Conservation (phyloP, 2,797 vertebrate genomes). For the Arremon brunneinucha region DNA sequence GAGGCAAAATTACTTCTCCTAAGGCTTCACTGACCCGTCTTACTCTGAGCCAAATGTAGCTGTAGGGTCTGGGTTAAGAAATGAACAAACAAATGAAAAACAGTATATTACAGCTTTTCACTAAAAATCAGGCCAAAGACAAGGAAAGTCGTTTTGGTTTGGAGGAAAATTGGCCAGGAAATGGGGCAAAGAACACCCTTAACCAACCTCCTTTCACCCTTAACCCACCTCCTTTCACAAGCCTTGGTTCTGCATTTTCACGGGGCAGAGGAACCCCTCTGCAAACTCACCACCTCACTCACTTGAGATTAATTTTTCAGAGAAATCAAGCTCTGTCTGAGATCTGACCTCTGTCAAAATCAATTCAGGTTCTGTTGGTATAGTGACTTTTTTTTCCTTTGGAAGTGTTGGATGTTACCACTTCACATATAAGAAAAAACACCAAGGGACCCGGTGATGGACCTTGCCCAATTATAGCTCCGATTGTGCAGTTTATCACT, state of each 20-base stretch:
- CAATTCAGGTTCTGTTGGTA: not conserved
- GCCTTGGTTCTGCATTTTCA: rapidly evolving
- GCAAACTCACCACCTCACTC: not conserved
- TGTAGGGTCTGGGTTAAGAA: not conserved
- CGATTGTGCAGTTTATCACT: not conserved
- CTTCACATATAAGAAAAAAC: not conserved
- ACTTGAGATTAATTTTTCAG: not conserved
- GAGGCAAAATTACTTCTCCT: not conserved
- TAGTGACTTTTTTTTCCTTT: not conserved
- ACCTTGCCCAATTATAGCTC: not conserved
- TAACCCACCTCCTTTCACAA: not conserved
- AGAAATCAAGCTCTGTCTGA: not conserved
- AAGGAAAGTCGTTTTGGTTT: not conserved
- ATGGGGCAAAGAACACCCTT: rapidly evolving
- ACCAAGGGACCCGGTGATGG: not conserved
- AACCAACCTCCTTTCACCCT: not conserved
- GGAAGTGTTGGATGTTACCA: not conserved
- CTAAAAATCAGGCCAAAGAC: not conserved
- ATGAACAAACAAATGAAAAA: not conserved
- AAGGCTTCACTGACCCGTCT: not conserved
- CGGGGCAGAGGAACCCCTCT: not conserved
- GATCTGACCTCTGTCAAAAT: not conserved
- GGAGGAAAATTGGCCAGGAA: not conserved
- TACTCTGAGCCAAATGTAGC: not conserved
- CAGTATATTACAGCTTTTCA: not conserved